Evolutionary conservation across 2,113 vertebrate species (phyloP).

Genomic region (Seriola quinqueradiata): DNA sequence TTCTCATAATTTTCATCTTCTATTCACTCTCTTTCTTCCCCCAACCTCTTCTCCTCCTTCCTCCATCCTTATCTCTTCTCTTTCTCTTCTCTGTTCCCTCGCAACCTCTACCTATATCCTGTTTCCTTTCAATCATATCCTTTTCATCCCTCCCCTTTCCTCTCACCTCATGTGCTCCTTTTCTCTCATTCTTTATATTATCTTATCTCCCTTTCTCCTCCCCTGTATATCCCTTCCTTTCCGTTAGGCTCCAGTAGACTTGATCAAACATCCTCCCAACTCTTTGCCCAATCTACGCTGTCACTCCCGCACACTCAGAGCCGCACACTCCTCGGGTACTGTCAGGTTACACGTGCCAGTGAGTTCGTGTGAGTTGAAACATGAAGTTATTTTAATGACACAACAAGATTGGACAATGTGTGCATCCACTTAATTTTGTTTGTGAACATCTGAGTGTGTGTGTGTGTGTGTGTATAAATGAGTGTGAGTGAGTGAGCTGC

Average conservation of each 20-base stretch:
- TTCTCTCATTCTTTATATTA: not conserved
- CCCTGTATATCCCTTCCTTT: not conserved
- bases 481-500: constrained; percentile 7
- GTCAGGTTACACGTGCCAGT: not conserved
- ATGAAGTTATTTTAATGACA: constrained; percentile 10
- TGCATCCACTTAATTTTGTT: not conserved
- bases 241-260: not conserved
- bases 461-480: constrained; percentile 15
- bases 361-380: not conserved
- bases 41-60: not conserved
- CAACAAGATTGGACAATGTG: not conserved
- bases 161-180: not conserved
- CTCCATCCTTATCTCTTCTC: not conserved
- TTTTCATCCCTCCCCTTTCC: not conserved
- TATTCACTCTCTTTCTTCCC: not conserved
- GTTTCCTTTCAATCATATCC: not conserved
- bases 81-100: not conserved
- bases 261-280: not conserved
- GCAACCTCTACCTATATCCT: no score
- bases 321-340: not conserved
- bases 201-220: not conserved
- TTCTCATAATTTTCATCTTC: not conserved
- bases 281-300: not conserved
- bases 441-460: not conserved
- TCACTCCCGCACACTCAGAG: not conserved